Conservation (phyloP, 1,140 invertebrate genomes). For the Aleiodes sp. region DNA sequence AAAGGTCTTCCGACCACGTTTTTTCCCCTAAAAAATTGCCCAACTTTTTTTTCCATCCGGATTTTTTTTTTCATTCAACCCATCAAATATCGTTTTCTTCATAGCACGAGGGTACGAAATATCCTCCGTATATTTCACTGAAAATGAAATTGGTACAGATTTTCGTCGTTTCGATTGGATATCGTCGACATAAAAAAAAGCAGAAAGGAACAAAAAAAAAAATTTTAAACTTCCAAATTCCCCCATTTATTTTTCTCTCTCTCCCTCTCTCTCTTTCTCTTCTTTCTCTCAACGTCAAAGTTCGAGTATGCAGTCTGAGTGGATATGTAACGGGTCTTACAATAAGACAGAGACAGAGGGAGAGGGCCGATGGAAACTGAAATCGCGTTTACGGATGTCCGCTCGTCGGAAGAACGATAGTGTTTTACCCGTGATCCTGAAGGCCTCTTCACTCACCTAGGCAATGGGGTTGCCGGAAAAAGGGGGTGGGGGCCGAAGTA, state of each 20-base stretch:
- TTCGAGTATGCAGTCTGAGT: not conserved
- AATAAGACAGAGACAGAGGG: too few species aligned
- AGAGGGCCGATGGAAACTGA: not conserved
- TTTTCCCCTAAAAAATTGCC: not conserved
- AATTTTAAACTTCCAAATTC: conserved; percentile 6
- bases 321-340: not conserved
- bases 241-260: not conserved
- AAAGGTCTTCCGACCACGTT: too few species aligned
- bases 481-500: not conserved
- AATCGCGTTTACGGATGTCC: not conserved
- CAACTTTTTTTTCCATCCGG: not conserved
- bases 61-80: too few species aligned
- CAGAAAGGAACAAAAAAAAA: too few species aligned
- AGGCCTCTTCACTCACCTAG: not conserved
- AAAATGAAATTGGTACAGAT: conserved; percentile 5
- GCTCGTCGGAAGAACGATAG: not conserved
- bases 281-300: not conserved
- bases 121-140: not conserved
- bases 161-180: not conserved
- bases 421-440: not conserved
- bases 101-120: not conserved
- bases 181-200: too few species aligned
- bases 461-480: too few species aligned
- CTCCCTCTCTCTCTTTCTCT: not conserved
- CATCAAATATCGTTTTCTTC: not conserved